Percentiles rank a stretch among this genome's conserved stretches.
Conservation (phyloP, 2,888 invertebrate species). For the Trachelus iudaicus region DNA sequence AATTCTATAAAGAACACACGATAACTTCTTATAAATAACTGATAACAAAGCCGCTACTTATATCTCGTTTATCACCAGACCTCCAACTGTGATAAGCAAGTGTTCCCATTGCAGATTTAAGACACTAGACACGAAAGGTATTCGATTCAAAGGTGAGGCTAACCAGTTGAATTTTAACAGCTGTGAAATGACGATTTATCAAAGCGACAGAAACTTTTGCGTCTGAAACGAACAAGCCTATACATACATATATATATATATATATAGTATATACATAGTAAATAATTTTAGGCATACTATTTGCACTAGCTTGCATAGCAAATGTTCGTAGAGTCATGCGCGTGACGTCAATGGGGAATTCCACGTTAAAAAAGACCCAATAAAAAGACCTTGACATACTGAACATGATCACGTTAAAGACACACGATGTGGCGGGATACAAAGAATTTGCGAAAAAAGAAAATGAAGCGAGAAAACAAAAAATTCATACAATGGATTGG, state of each 20-base stretch:
- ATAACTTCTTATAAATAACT: not conserved
- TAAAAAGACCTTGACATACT: not conserved
- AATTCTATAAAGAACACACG: not conserved
- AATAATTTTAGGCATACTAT: conserved; percentile 40
- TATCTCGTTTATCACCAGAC: not conserved
- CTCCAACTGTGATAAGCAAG: not conserved
- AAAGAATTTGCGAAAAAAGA: not conserved
- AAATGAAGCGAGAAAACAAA: not conserved
- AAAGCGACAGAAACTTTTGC: not conserved
- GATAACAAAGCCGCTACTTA: not conserved
- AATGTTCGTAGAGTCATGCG: conserved; percentile 17
- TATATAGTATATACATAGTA: conserved; percentile 25
- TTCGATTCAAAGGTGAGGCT: not conserved
- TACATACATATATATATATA: conserved; percentile 7
- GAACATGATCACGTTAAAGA: not conserved
- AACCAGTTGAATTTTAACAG: not conserved
- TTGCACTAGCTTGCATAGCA: conserved; percentile 55
- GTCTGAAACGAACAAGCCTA: not conserved
- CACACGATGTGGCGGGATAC: not conserved
- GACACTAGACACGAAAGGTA: not conserved
- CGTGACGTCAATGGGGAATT: not conserved
- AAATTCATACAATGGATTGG: not conserved
- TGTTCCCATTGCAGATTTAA: not conserved
- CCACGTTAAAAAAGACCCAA: not conserved
- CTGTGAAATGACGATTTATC: not conserved